Evolutionary conservation across 2,797 vertebrate genomes (phyloP).

Genomic region (Coreius guichenoti): DNA sequence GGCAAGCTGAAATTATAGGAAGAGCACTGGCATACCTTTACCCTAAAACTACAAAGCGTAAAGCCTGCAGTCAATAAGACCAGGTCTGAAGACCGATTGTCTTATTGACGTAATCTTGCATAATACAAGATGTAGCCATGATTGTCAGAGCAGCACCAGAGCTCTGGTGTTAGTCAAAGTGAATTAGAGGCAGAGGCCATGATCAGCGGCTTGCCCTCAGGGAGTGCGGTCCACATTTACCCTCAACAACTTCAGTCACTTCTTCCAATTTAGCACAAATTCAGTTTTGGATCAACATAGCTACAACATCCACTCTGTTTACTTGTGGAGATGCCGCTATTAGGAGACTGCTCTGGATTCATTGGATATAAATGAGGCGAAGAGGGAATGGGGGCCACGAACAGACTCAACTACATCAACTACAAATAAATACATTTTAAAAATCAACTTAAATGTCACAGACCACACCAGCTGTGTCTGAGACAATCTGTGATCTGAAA

Average conservation of each 20-base stretch:
- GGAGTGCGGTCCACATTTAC: conserved; percentile 69
- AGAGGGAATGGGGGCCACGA: conserved; percentile 2
- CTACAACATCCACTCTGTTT: conserved; percentile 65
- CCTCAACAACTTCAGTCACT: conserved; percentile 61
- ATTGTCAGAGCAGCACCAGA: conserved; percentile 68
- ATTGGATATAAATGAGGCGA: conserved; percentile 36
- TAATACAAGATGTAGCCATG: conserved; percentile 54
- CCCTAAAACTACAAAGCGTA: conserved; percentile 14
- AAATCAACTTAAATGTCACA: conserved; percentile 37
- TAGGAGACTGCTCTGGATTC: conserved; percentile 65
- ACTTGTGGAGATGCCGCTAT: conserved; percentile 56
- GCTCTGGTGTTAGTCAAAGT: conserved; percentile 11
- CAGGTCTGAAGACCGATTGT: conserved; percentile 31
- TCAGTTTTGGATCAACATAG: conserved; percentile 73
- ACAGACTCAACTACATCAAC: conserved; percentile 32
- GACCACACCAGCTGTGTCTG: not conserved
- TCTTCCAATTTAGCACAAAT: conserved; percentile 72
- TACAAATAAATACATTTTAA: conserved; percentile 56
- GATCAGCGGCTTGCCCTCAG: conserved; percentile 60
- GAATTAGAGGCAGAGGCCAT: conserved; percentile 58
- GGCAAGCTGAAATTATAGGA: conserved; percentile 60
- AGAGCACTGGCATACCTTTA: conserved; percentile 72
- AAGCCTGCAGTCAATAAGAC: conserved; percentile 9
- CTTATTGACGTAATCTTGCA: conserved; percentile 64
- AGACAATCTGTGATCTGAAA: conserved; percentile 11